phyloP scores from a whole-genome alignment of 1,140 invertebrate species.

The Atta cephalotes region DNA sequence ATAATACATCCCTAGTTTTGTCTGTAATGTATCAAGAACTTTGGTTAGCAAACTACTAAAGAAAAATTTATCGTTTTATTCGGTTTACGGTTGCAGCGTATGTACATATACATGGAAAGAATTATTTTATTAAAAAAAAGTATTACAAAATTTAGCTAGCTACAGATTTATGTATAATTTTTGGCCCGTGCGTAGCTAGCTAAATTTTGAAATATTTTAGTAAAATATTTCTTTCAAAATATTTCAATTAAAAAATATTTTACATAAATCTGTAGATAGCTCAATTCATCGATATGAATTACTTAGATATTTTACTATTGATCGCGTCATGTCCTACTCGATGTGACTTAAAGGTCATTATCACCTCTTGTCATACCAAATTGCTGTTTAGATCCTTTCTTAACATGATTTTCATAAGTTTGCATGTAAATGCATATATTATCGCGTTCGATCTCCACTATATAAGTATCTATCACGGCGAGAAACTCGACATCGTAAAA shows the following conservation, averaged over 20 bases:
- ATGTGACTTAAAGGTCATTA: constrained; percentile 18
- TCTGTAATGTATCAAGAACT: neutral
- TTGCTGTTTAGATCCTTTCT: constrained; percentile 22
- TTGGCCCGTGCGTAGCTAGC: neutral
- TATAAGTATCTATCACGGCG: neutral
- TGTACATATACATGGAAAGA: too few species aligned
- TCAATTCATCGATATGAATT: neutral
- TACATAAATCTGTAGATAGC: too few species aligned
- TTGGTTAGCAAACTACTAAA: neutral
- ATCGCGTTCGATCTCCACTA: constrained; percentile 25
- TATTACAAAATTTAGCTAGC: too few species aligned
- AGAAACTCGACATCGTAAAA: constrained; percentile 36
- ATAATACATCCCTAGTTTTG: neutral
- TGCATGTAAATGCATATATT: constrained; percentile 48
- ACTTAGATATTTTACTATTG: constrained; percentile 3
- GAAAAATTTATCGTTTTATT: neutral
- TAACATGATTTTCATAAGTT: constrained; percentile 37
- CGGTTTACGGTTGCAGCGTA: neutral
- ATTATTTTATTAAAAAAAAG: too few species aligned
- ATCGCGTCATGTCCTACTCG: neutral
- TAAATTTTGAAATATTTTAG: too few species aligned
- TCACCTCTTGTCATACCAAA: constrained; percentile 5
- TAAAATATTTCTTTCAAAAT: too few species aligned
- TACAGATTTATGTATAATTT: neutral
- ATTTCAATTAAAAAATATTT: too few species aligned